Evolutionary conservation across 2,797 vertebrate genomes (phyloP), one percentile per base, ranked within the genome.

Genomic region (Argyrosomus regius): DNA sequence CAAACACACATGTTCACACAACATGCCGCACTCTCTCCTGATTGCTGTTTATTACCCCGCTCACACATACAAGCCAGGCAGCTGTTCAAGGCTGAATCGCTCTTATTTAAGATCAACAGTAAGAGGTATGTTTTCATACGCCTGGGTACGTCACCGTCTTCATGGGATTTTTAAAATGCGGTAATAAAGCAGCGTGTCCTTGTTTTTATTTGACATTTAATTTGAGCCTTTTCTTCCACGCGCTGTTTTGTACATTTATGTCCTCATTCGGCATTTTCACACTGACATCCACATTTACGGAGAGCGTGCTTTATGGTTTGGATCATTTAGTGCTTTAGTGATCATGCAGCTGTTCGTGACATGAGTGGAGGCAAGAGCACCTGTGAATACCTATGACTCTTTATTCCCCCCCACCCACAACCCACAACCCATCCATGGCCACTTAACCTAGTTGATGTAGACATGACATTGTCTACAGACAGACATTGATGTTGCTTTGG

Each of bases 21-120:
- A 3, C 43, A 43, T 14, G 0, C 49, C 18, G 2, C 48, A 7
- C 31, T 26, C 24, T 24, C n/a, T 43, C 26, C 8, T 39, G 28
- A 35, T 5, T 31, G 39, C 11, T 14, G 3, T 49, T 80, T 48
- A 77, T 61, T 60, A 75, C 8, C 10, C 41, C 1, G 35, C 57
- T 20, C 22, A 61, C 52, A 56, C 12, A 67, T 13, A 10, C 46
- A 69, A n/a, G 18, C 13, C 48, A 46, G 53, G 20, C 26, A 0
- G 17, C 61, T 50, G 69, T 80, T 75, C 12, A 54, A 66, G 60
- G 69, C 20, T 5, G n/a, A 69, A 77, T 70, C 31, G 60, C 66
- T 64, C 52, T 82, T 60, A 45, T 70, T 78, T 75, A 48, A 63
- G n/a, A 72, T 75, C 49, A 59, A 3, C 68, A n/a, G 31, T 10